phyloP scores from a whole-genome alignment of 2,888 invertebrate genomes.

The Disparrhopalites patrizii region DNA sequence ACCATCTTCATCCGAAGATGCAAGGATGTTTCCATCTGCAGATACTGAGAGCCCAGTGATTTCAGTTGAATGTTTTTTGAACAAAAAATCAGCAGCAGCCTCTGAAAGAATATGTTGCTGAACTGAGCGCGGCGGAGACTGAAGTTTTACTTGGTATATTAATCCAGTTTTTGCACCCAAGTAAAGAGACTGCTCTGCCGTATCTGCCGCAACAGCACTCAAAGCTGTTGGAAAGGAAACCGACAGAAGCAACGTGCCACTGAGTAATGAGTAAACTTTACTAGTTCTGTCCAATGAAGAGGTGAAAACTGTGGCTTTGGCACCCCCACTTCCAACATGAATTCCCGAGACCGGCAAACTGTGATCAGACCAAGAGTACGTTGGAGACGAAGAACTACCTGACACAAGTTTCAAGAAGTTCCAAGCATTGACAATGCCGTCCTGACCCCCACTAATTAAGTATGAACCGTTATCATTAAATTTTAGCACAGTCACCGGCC shows the following conservation, averaged over 20 bases:
- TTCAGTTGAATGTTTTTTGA: slow-evolving; percentile 64
- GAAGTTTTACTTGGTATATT: slow-evolving; percentile 65
- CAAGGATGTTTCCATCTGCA: slow-evolving; percentile 64
- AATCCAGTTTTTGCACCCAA: slow-evolving; percentile 69
- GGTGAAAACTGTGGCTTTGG: slow-evolving; percentile 67
- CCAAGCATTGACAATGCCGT: slow-evolving; percentile 81
- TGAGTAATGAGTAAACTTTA: slow-evolving; percentile 70
- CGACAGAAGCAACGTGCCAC: slow-evolving; percentile 66
- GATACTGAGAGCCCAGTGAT: slow-evolving; percentile 71
- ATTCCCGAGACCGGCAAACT: slow-evolving; percentile 74
- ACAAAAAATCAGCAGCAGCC: slow-evolving; percentile 55
- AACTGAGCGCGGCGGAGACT: slow-evolving; percentile 63
- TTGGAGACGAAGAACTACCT: slow-evolving; percentile 55
- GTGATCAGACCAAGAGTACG: slow-evolving; percentile 73
- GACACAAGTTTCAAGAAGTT: slow-evolving; percentile 60
- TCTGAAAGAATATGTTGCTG: slow-evolving; percentile 63
- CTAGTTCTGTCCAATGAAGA: slow-evolving; percentile 78
- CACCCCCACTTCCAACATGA: slow-evolving; percentile 66
- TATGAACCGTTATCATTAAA: slow-evolving; percentile 73
- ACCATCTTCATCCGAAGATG: slow-evolving; percentile 73
- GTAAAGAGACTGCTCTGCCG: slow-evolving; percentile 66
- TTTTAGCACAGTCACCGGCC: slow-evolving; percentile 67
- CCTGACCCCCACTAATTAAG: slow-evolving; percentile 75
- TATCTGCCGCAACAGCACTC: slow-evolving; percentile 65
- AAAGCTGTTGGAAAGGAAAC: slow-evolving; percentile 69